phyloP scores from a whole-genome alignment of 2,888 invertebrate species.

The Hermodice carunculata region DNA sequence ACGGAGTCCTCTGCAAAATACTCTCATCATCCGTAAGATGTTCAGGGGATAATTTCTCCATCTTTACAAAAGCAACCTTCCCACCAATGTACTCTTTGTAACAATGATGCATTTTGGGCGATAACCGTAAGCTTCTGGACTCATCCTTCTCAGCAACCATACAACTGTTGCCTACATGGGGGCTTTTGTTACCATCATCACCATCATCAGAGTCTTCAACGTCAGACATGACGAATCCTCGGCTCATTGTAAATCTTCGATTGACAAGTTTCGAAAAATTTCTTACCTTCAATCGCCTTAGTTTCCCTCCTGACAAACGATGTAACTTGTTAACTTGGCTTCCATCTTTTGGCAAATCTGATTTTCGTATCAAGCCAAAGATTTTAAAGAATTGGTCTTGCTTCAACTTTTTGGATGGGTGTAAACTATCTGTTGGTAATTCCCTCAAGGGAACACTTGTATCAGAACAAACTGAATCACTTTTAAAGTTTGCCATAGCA shows the following conservation, averaged over 20 bases:
- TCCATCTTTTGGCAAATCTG: slow-evolving; percentile 23
- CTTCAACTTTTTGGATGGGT: too few relatives aligned
- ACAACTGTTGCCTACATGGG: slow-evolving; percentile 2
- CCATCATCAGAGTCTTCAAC: slow-evolving; percentile 7
- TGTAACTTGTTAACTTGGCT: slow-evolving; percentile 25
- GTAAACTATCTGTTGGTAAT: too few relatives aligned
- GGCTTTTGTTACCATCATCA: slow-evolving; percentile 10
- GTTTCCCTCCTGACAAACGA: slow-evolving; percentile 33
- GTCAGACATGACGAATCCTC: slow-evolving; percentile 13
- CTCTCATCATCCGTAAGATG: too few relatives aligned
- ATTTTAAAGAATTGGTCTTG: slow-evolving; percentile 27
- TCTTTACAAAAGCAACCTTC: slow-evolving; percentile 8
- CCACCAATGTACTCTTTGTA: slow-evolving; percentile 4
- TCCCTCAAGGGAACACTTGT: too few relatives aligned
- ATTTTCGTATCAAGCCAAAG: slow-evolving; percentile 34
- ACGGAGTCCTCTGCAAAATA: too few relatives aligned
- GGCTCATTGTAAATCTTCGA: slow-evolving; percentile 14
- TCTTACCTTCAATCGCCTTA: slow-evolving; percentile 30
- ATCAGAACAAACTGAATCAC: too few relatives aligned
- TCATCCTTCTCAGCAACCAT: not conserved
- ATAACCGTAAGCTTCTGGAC: not conserved
- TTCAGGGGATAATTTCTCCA: slow-evolving; percentile 6
- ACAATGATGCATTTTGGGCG: slow-evolving; percentile 11
- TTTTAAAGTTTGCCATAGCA: too few relatives aligned
- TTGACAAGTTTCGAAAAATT: slow-evolving; percentile 34